A percentile compares a stretch with the other conserved stretches of the same genome.
Conservation (phyloP, 2,113 vertebrate genomes). For the Dasyornis broadbenti region DNA sequence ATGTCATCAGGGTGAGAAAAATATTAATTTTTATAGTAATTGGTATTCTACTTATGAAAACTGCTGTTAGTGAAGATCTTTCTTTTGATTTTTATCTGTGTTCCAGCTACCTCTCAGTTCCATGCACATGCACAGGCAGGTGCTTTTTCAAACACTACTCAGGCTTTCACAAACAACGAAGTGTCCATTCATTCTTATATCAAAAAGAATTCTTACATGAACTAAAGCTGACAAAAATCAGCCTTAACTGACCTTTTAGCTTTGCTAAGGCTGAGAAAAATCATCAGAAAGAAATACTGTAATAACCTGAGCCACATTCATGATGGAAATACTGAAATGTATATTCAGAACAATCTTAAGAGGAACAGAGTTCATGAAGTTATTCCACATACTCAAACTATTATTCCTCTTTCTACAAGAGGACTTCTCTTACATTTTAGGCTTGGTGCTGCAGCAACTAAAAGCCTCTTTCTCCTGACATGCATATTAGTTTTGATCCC, state of each 20-base stretch:
- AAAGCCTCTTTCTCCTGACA: not conserved
- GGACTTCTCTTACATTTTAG: not conserved
- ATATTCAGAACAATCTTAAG: not conserved
- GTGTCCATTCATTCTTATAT: not conserved
- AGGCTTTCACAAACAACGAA: not conserved
- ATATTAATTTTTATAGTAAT: not conserved
- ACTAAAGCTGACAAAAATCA: not conserved
- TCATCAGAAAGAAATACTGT: not conserved
- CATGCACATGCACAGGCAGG: not conserved
- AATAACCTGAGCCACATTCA: not conserved
- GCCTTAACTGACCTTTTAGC: not conserved
- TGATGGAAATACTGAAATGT: not conserved
- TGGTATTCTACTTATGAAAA: not conserved
- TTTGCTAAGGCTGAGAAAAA: not conserved
- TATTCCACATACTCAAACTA: not conserved
- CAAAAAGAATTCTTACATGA: not conserved
- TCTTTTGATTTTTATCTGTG: not conserved
- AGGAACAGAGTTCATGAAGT: not conserved
- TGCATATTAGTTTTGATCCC: not conserved
- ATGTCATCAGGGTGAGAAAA: not conserved
- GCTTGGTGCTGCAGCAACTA: not conserved
- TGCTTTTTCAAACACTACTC: not conserved
- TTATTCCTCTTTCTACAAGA: not conserved
- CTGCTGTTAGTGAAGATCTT: not conserved
- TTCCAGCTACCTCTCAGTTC: not conserved